Percentiles rank a stretch among this genome's conserved stretches.
Conservation (phyloP, 2,797 vertebrate genomes). For the Rhinatrema bivittatum region DNA sequence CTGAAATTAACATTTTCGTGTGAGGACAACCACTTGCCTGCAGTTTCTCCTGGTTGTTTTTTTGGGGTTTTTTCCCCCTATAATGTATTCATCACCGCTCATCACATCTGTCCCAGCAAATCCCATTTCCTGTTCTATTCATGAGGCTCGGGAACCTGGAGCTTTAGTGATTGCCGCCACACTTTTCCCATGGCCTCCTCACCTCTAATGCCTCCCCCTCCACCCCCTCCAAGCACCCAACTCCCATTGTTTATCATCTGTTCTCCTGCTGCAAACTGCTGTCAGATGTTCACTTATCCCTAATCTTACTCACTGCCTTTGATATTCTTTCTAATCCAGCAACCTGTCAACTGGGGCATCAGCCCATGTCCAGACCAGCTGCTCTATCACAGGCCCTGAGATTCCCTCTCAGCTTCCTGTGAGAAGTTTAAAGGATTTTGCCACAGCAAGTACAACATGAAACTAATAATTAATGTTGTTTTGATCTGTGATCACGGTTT, state of each 20-base stretch:
- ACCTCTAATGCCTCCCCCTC: slow-evolving; percentile 51
- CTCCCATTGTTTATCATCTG: slow-evolving; percentile 68
- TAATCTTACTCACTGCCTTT: slow-evolving; percentile 61
- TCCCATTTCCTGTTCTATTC: slow-evolving; percentile 70
- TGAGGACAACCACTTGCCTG: slow-evolving; percentile 38
- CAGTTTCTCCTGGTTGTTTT: slow-evolving; percentile 7
- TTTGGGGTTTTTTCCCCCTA: slow-evolving; percentile 27
- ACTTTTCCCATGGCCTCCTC: slow-evolving; percentile 71
- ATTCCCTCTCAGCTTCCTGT: slow-evolving; percentile 38
- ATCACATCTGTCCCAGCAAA: slow-evolving; percentile 64
- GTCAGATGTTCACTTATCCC: slow-evolving; percentile 60
- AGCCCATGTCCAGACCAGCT: slow-evolving; percentile 64
- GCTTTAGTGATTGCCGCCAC: slow-evolving; percentile 54
- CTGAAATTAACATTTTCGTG: slow-evolving; percentile 16
- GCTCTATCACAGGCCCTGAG: slow-evolving; percentile 50
- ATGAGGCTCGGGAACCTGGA: slow-evolving; percentile 57
- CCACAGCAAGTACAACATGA: slow-evolving; percentile 29
- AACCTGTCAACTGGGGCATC: slow-evolving; percentile 63
- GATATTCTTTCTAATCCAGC: slow-evolving; percentile 69
- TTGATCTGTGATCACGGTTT: slow-evolving; percentile 40
- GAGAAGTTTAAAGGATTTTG: slow-evolving; percentile 39
- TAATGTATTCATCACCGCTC: slow-evolving; percentile 57
- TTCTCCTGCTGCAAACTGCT: slow-evolving; percentile 58
- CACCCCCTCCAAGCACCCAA: slow-evolving; percentile 31
- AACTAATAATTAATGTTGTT: slow-evolving; percentile 56